Base-by-base conservation (phyloP, 92 coral and sea anemone genomes). In the Blastomussa wellsi region DNA sequence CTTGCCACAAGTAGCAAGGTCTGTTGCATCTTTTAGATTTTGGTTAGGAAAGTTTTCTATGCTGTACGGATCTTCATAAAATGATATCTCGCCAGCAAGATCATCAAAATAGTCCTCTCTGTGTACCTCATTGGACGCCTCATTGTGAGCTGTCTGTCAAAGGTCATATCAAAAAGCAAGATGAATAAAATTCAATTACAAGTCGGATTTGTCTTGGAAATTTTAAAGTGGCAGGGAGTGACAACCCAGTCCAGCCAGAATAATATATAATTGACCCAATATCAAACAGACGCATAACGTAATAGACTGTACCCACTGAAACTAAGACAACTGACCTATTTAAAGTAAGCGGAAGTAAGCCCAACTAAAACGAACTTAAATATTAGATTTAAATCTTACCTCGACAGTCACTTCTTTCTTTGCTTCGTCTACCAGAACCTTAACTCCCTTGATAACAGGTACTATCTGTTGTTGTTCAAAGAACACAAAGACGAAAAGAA, bases 41-140 rank as follows among this genome's bases (percentile, higher is more conserved):
- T n/a, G n/a, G n/a, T n/a, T n/a, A 28, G 13, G 33, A 20, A 22
- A 68, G 44, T 81, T 48, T 0, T 69, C 62, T 32, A 37, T 28
- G 5, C 38, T 71, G 42, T 8, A 16, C 7, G 15, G 49, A 35
- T 70, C 72, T 26, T 73, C 69, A 72, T 83, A 83, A 83, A 83
- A 57, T 0, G 80, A 59, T 47, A 41, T 74, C 42, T 83, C 80
- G 19, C 64, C 79, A 38, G 87, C 80, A 35, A 83, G 41, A 83
- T 83, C 87, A 74, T 83, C 81, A 74, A 83, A 83, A 33, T 60
- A 74, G 64, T 59, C 33, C 28, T 62, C 86, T 36, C 68, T 37
- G 31, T 17, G 19, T 53, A 9, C 72, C 42, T 74, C 70, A 4
- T 28, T 14, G 24, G 9, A 22, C 0, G 48, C 53, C 7, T 52